Base-by-base conservation (phyloP, 2,888 invertebrate genomes). In the Drosophila testacea region DNA sequence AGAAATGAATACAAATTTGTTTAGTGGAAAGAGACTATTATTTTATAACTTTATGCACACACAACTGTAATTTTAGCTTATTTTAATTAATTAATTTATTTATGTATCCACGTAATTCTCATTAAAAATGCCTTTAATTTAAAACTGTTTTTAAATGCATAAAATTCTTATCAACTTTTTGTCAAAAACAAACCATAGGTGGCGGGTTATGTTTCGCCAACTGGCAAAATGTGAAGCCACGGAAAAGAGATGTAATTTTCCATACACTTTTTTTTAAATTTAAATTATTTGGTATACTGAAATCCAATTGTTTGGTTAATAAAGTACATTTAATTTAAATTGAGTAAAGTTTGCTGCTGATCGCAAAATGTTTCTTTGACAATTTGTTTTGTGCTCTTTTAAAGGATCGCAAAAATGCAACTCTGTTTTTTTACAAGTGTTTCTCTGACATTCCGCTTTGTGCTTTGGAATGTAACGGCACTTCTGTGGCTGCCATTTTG, bases 401-500 rank as follows among this genome's bases (percentile, higher is more conserved):
- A 3, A 22, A 22, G 22, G 48, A 60, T 48, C 27, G 22, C 27
- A 42, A 42, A 3, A 42, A 42, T 41, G 22, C 42, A 27, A 22
- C 11, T 42, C 22, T 22, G 22, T 1, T 3, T 22, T 22, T 41
- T 16, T 7, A 7, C 27, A 34, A 32, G 32, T 59, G 30, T 32
- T 39, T 51, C 1, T 60, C 62, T 63, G 62, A 59, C 55, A 68
- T 9, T 76, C 42, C 41, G 42, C 61, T 66, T 68, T 68, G 46
- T 13, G 54, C 61, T 44, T n/a, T 27, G 27, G 50, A 9, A 9
- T 39, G 9, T 76, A 76, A 76, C 76, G 77, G 73, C 60, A 59
- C 47, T 64, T 16, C 34, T 22, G 5, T 6, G 48, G 38, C 61
- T 62, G 73, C 77, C 77, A 77, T 77, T 67, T 77, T 77, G 69